Base-by-base conservation (phyloP, 2,113 vertebrate genomes). In the Eulacestoma nigropectus region DNA sequence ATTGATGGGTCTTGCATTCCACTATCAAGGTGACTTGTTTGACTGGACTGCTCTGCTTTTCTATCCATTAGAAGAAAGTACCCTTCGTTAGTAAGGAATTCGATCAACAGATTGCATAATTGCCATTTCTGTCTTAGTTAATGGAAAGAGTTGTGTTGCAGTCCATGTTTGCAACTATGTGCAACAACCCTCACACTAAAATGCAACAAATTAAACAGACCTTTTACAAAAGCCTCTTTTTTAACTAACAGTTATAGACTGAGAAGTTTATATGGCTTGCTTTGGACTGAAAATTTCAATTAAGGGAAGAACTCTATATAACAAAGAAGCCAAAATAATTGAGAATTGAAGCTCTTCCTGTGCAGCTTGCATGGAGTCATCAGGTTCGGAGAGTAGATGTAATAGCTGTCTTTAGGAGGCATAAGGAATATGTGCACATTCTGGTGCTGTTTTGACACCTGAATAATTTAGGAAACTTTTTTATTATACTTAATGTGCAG, bases 71-170 rank as follows among this genome's bases (percentile, higher is more conserved):
- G 73, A 47, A 92, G 75, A 87, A 86, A 92, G 49, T 84, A 93
- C 68, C 63, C 29, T 84, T 96, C 10, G 27, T 92, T 96, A 95
- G 90, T 59, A 86, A 93, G 89, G 89, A 96, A 92, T 96, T 87
- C 52, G 5, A 94, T 96, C 94, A 96, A 87, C 94, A 79, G 93
- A 67, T 89, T 96, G 89, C 12, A n/a, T 95, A 98, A 94, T 89
- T 87, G 84, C 86, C 69, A 68, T 81, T 95, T 86, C 75, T 94
- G 80, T 96, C 90, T 95, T 67, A 55, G 62, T 80, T 94, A 96
- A 89, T 81, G 85, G 93, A 88, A 91, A 64, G 41, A 91, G 49
- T 70, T 20, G 8, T 88, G 85, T 90, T 84, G 55, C 46, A 89
- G 47, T 86, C 52, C 79, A 68, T 73, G 39, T 96, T 97, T 94